These are phyloP conservation scores for human DNA, from an alignment of 2,113 vertebrate species.

Conservation along the genomic window GRCh38 chr4:16275501-16276000, in stretches of 20 bases:
- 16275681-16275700: not conserved
- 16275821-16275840: not conserved
- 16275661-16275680: not conserved
- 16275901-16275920: not conserved
- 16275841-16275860: not conserved
- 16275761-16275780: not conserved
- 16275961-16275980: no score
- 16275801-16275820: not conserved
- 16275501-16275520: not conserved
- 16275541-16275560: not conserved
- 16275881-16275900: not conserved
- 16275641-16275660: not conserved
- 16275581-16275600: not conserved
- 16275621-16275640: not conserved
- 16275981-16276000: no score
- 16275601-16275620: fast-evolving
- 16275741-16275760: not conserved
- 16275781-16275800: not conserved
- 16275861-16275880: not conserved
- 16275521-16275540: not conserved
- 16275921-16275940: not conserved
- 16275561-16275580: not conserved
- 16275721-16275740: not conserved
- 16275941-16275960: no score
- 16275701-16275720: not conserved